A percentile compares a stretch with the other conserved stretches of the same genome.
phyloP scores from a whole-genome alignment of 2,797 vertebrate genomes.

The Synaphobranchus kaupii region DNA sequence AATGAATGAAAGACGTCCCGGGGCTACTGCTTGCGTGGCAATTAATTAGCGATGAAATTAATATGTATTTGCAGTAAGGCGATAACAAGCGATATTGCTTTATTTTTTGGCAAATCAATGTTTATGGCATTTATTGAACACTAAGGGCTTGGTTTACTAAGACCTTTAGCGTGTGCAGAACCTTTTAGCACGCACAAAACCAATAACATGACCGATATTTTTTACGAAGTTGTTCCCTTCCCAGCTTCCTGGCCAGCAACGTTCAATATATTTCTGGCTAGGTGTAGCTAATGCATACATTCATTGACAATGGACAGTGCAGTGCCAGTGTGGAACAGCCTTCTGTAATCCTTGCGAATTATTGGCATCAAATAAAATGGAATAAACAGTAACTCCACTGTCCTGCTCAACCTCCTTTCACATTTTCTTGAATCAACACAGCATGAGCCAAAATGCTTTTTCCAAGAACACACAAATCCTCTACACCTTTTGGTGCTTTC shows the following conservation, averaged over 20 bases:
- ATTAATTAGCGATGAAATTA: neutral
- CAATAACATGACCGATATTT: neutral
- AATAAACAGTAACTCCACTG: neutral
- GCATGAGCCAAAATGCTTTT: neutral
- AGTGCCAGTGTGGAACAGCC: neutral
- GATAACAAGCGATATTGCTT: neutral
- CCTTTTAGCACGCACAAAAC: too few relatives aligned
- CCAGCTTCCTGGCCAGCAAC: neutral
- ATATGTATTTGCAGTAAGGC: neutral
- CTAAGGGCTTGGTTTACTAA: too few relatives aligned
- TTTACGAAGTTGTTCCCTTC: neutral
- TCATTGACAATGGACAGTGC: neutral
- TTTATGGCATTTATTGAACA: neutral
- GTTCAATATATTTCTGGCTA: neutral
- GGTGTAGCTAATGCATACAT: neutral
- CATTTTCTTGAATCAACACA: neutral
- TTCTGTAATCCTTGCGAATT: neutral
- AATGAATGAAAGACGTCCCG: neutral
- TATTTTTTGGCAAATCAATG: neutral
- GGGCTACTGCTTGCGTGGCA: conserved; percentile 6
- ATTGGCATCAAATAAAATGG: neutral
- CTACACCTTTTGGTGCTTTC: neutral
- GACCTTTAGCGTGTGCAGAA: too few relatives aligned
- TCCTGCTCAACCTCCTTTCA: neutral
- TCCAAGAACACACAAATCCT: neutral